Base-by-base conservation (phyloP, 2,113 vertebrate species). In the Siniperca chuatsi region DNA sequence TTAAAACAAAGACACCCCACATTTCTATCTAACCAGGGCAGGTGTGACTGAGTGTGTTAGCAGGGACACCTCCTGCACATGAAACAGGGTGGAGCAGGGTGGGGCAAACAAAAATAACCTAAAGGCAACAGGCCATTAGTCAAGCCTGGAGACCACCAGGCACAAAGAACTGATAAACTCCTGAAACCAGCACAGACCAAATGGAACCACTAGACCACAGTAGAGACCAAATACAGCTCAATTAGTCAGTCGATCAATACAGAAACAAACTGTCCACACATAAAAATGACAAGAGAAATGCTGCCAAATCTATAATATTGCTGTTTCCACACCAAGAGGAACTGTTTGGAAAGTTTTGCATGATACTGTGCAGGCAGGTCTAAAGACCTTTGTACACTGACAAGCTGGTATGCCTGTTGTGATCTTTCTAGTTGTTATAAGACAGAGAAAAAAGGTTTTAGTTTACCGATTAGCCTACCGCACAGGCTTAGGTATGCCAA, bases 1-100 rank as follows among this genome's bases (percentile, higher is more conserved):
- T 44, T 52, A 6, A 46, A 81, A 92, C 87, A 93, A 93, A 90
- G 77, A 72, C 72, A 69, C 84, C 87, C 83, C 78, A 90, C 88
- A 88, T 86, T 86, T 83, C 75, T 61, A 40, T 72, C n/a, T 21
- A 48, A 77, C 44, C 50, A 13, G n/a, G 78, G 66, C 86, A 92
- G 92, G 92, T 93, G 89, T 85, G 82, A 65, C 79, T 11, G 74
- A 9, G 52, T 42, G 25, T 65, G 48, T 79, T 21, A 46, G 61
- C 35, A 3, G 20, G 60, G 84, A 60, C 60, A 75, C 65, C 60
- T 77, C 68, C 60, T 54, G 76, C 76, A 82, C 70, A 61, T 44
- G 69, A 74, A 79, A 48, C 72, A 75, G 87, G 88, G 83, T 89
- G 82, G 60, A 72, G 87, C 67, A 86, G 66, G 83, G 79, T 87